These are phyloP conservation scores for Cyanoramphus novaezelandiae DNA, from an alignment of 2,113 vertebrate species.

Conservation along the genomic window DNA sequence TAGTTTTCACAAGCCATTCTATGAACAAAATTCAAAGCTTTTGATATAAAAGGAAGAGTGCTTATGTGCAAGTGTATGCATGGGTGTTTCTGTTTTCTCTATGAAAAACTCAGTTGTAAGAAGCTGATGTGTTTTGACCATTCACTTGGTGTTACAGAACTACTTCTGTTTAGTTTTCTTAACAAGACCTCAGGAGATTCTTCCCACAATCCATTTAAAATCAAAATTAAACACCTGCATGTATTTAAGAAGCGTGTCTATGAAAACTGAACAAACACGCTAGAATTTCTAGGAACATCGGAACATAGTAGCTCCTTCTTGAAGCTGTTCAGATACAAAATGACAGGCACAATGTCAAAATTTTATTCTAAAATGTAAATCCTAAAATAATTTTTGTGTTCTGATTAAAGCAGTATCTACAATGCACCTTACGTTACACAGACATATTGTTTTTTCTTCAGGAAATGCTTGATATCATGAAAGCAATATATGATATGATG, in stretches of 20 bases:
- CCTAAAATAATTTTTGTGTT: not conserved
- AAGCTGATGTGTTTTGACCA: not conserved
- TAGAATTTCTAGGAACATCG: not conserved
- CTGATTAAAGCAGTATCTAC: not conserved
- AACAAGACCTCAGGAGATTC: not conserved
- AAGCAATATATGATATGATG: conserved; percentile 99
- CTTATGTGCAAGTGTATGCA: not conserved
- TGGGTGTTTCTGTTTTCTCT: not conserved
- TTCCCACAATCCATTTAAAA: not conserved
- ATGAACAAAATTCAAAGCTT: not conserved
- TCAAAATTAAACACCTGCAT: not conserved
- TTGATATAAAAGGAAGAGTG: not conserved
- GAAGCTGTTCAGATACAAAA: not conserved
- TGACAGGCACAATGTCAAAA: not conserved
- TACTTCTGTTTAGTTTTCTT: not conserved
- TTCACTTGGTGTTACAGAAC: not conserved
- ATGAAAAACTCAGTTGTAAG: not conserved
- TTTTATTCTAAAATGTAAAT: not conserved
- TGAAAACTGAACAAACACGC: not conserved
- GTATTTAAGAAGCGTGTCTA: not conserved
- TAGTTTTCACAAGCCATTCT: not conserved
- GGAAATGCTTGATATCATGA: conserved; percentile 99
- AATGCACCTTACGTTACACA: not conserved
- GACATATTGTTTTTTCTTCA: conserved; percentile 32
- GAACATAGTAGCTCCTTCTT: not conserved